phyloP scores from a whole-genome alignment of 2,113 vertebrate species.

The Corydoras sp. region DNA sequence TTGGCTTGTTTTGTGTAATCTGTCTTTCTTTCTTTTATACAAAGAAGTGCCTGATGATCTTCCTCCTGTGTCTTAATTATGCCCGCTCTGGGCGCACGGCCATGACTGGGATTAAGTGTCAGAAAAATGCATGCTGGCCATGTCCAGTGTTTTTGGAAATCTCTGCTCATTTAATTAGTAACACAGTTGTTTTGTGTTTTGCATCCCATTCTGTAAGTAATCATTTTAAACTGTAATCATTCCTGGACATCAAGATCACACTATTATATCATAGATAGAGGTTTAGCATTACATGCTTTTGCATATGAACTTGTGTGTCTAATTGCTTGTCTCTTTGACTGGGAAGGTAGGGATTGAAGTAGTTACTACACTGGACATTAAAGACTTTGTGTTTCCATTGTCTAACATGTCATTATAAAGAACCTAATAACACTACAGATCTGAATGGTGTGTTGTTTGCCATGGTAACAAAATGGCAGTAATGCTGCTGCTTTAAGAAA shows the following conservation, averaged over 20 bases:
- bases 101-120: slow-evolving; percentile 32
- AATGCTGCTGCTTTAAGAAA: slow-evolving; percentile 19
- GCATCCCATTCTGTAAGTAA: not conserved
- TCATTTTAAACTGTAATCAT: too few relatives aligned
- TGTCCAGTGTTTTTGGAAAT: not conserved
- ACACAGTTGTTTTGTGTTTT: not conserved
- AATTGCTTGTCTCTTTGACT: not conserved
- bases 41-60: slow-evolving; percentile 32
- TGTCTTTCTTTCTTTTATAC: slow-evolving; percentile 4
- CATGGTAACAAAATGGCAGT: slow-evolving; percentile 43
- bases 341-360: not conserved
- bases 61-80: slow-evolving; percentile 36
- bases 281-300: not conserved
- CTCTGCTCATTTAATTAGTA: slow-evolving; percentile 1
- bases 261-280: not conserved
- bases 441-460: slow-evolving; percentile 46
- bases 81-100: slow-evolving; percentile 22
- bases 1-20: not conserved
- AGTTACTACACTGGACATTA: slow-evolving; percentile 20
- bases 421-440: slow-evolving; percentile 41
- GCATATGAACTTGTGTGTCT: not conserved
- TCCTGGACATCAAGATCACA: not conserved
- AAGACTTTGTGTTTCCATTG: slow-evolving; percentile 51
- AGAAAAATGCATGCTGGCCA: slow-evolving; percentile 29
- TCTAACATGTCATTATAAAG: slow-evolving; percentile 45